Conservation (phyloP, 1,140 invertebrate species). For the Calephelis virginiensis region DNA sequence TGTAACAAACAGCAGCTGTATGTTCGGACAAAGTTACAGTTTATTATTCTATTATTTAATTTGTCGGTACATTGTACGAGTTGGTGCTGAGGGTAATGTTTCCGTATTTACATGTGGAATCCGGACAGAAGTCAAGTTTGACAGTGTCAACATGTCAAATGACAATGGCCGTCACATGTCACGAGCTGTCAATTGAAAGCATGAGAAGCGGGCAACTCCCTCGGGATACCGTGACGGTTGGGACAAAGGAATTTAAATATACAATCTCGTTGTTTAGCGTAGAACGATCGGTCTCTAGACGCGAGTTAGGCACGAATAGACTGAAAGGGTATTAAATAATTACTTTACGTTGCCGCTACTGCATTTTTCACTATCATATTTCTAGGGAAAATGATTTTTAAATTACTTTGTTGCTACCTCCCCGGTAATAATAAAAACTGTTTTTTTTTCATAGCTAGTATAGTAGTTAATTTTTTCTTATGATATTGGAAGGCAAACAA, state of each 20-base stretch:
- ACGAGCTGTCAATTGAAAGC: conserved; percentile 65
- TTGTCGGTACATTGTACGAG: conserved; percentile 66
- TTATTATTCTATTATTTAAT: conserved; percentile 76
- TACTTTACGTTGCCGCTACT: conserved; percentile 35
- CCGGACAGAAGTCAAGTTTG: conserved; percentile 75
- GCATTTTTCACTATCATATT: conserved; percentile 20
- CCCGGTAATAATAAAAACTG: neutral
- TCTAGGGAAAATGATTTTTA: conserved; percentile 22
- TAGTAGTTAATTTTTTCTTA: no score
- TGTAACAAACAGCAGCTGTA: conserved; percentile 50
- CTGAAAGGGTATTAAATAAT: conserved; percentile 31
- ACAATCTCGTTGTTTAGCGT: conserved; percentile 52
- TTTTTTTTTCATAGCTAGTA: no score
- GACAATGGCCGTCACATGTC: conserved; percentile 74
- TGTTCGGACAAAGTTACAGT: conserved; percentile 34
- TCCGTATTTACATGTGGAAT: conserved; percentile 76
- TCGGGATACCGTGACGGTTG: conserved; percentile 26
- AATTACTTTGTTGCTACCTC: neutral
- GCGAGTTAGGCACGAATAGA: conserved; percentile 31
- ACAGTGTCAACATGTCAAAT: conserved; percentile 73
- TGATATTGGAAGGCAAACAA: no score
- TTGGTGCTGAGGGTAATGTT: conserved; percentile 56
- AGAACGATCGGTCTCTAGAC: conserved; percentile 58
- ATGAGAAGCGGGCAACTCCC: conserved; percentile 63
- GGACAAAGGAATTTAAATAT: conserved; percentile 48